Percentiles rank a stretch among this genome's conserved stretches.
Conservation (phyloP, 1,140 invertebrate species). For the Sycophaga agraensis region DNA sequence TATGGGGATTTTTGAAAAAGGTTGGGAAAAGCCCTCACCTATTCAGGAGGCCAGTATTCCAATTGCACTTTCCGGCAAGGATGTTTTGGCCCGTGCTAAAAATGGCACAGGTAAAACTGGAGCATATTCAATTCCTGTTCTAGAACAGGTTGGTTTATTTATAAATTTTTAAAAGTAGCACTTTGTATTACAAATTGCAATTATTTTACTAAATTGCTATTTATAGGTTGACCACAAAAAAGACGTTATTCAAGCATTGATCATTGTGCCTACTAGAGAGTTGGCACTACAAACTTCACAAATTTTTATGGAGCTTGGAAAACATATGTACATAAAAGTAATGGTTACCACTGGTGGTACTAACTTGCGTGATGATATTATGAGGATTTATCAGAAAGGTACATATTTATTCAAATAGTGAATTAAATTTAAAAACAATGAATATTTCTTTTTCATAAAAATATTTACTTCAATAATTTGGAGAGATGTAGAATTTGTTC, state of each 20-base stretch:
- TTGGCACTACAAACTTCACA: constrained; percentile 99
- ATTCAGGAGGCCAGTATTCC: constrained; percentile 99
- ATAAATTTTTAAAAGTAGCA: not conserved
- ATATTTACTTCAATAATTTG: too few species aligned
- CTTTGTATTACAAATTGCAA: not conserved
- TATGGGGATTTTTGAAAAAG: constrained; percentile 99
- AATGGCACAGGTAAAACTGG: constrained; percentile 99
- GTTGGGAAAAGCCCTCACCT: constrained; percentile 99
- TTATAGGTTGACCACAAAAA: constrained; percentile 82
- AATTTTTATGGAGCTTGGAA: constrained; percentile 98
- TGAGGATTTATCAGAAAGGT: constrained; percentile 98
- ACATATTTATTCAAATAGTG: not conserved
- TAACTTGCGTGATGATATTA: constrained; percentile 98
- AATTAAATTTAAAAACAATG: not conserved
- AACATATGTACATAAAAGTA: constrained; percentile 92
- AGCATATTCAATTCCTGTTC: constrained; percentile 97
- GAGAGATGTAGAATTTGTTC: too few species aligned
- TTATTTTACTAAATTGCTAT: not conserved
- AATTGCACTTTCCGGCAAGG: constrained; percentile 94
- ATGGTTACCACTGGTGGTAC: constrained; percentile 99
- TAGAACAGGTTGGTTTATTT: constrained; percentile 70
- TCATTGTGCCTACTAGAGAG: constrained; percentile 98
- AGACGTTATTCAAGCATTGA: constrained; percentile 92
- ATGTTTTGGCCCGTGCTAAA: constrained; percentile 97
- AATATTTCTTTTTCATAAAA: not conserved